A percentile compares a stretch with the other conserved stretches of the same genome.
Conservation (phyloP, 1,140 invertebrate species). For the Zaprionus kolodkinae region DNA sequence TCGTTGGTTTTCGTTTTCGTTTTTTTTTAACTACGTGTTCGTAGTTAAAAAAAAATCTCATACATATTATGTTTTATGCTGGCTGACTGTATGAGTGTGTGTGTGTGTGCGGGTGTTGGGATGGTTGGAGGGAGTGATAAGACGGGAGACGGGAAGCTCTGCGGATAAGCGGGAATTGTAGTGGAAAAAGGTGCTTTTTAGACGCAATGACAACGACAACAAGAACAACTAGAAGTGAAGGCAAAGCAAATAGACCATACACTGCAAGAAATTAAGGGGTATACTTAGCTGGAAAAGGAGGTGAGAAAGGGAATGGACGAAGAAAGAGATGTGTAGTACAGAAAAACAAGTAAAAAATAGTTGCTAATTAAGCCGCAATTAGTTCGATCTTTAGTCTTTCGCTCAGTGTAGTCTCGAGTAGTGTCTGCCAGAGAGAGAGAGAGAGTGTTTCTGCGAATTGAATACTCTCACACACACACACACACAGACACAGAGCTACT, state of each 20-base stretch:
- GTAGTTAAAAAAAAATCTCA: slow-evolving; percentile 83
- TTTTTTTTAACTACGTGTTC: slow-evolving; percentile 83
- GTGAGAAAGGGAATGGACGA: too few species aligned
- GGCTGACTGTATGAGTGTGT: slow-evolving; percentile 40
- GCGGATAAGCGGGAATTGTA: slow-evolving; percentile 69
- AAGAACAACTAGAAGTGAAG: slow-evolving; percentile 2
- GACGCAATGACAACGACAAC: slow-evolving; percentile 46
- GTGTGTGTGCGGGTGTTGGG: slow-evolving; percentile 30
- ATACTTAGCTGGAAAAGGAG: not conserved
- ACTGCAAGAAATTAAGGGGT: slow-evolving; percentile 1
- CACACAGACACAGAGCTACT: slow-evolving; percentile 29
- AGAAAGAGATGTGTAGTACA: too few species aligned
- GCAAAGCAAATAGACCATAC: slow-evolving; percentile 33
- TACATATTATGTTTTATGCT: slow-evolving; percentile 81
- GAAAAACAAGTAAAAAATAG: not conserved
- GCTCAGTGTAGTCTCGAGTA: slow-evolving; percentile 55
- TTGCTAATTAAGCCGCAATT: not conserved
- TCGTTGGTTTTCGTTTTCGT: slow-evolving; percentile 19
- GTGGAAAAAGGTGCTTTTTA: slow-evolving; percentile 68
- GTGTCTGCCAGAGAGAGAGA: slow-evolving; percentile 55
- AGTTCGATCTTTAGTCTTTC: not conserved
- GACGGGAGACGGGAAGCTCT: not conserved
- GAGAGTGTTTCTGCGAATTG: slow-evolving; percentile 63
- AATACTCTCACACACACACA: slow-evolving; percentile 30
- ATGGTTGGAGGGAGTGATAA: not conserved